Evolutionary conservation across 2,888 invertebrate genomes (phyloP).

Genomic region (Cantharis rustica): DNA sequence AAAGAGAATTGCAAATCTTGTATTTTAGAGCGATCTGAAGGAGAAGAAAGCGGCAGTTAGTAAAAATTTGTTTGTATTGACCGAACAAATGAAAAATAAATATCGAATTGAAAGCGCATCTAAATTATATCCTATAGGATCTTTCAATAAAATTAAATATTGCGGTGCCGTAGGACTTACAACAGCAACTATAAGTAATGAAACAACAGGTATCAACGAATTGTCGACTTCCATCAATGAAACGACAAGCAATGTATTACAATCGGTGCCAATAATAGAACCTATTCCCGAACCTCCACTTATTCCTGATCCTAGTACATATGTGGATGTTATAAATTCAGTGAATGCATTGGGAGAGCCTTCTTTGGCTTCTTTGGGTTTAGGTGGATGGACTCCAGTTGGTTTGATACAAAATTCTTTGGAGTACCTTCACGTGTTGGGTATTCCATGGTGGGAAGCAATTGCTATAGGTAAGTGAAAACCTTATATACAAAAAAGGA

Average conservation of each 20-base stretch:
- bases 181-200: not conserved
- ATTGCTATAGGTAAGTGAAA: constrained; percentile 69
- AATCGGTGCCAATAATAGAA: constrained; percentile 1
- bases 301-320: constrained; percentile 49
- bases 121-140: not conserved
- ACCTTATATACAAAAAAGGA: not conserved
- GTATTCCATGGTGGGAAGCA: constrained; percentile 93
- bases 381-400: constrained; percentile 82
- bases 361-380: constrained; percentile 77
- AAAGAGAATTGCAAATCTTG: not conserved
- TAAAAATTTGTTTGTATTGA: not conserved
- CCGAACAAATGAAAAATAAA: not conserved
- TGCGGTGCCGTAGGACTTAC: not conserved
- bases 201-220: not conserved
- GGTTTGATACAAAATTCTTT: constrained; percentile 81
- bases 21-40: not conserved
- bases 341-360: constrained; percentile 70
- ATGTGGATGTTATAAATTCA: constrained; percentile 43
- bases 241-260: not conserved
- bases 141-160: not conserved
- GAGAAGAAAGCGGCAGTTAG: not conserved
- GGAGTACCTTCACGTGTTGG: constrained; percentile 81
- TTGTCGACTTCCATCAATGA: not conserved
- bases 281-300: constrained; percentile 42
- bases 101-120: not conserved